Percentiles rank a stretch among this genome's conserved stretches.
phyloP scores from a whole-genome alignment of 2,888 invertebrate species.

The Acronicta psi region DNA sequence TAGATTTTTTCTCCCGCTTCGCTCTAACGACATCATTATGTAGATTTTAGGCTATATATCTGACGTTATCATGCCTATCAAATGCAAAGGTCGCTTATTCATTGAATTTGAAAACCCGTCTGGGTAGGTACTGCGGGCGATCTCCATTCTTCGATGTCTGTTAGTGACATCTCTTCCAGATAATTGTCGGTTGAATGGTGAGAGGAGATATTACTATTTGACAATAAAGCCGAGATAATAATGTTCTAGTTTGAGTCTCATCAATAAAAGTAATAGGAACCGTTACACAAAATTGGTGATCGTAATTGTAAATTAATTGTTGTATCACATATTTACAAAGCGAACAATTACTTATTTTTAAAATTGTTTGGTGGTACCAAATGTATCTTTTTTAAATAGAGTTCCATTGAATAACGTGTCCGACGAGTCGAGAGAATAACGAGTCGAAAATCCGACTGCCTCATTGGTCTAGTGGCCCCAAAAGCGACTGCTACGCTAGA shows the following conservation, averaged over 20 bases:
- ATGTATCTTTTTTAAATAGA: too few relatives aligned
- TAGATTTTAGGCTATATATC: conserved; percentile 64
- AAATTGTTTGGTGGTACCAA: too few relatives aligned
- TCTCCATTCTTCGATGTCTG: conserved; percentile 39
- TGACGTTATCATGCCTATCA: conserved; percentile 54
- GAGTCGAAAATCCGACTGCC: too few relatives aligned
- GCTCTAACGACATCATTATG: conserved; percentile 69
- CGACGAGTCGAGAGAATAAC: too few relatives aligned
- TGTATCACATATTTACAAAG: too few relatives aligned
- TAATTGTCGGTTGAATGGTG: conserved; percentile 35
- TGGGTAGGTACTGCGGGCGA: conserved; percentile 39
- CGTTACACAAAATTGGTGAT: too few relatives aligned
- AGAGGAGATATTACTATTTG: conserved; percentile 12
- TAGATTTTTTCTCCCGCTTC: conserved; percentile 41
- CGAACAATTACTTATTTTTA: too few relatives aligned
- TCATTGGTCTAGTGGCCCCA: too few relatives aligned
- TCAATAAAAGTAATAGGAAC: too few relatives aligned
- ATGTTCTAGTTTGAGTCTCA: background rate
- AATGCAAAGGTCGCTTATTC: conserved; percentile 58
- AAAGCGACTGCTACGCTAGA: too few relatives aligned
- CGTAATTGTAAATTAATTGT: too few relatives aligned
- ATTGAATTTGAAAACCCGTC: conserved; percentile 51
- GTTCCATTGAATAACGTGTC: too few relatives aligned
- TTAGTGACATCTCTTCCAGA: conserved; percentile 41
- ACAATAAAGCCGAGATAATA: conserved; percentile 12